Evolutionary conservation across 2,113 vertebrate genomes (phyloP).

Genomic region (Orcinus orca): DNA sequence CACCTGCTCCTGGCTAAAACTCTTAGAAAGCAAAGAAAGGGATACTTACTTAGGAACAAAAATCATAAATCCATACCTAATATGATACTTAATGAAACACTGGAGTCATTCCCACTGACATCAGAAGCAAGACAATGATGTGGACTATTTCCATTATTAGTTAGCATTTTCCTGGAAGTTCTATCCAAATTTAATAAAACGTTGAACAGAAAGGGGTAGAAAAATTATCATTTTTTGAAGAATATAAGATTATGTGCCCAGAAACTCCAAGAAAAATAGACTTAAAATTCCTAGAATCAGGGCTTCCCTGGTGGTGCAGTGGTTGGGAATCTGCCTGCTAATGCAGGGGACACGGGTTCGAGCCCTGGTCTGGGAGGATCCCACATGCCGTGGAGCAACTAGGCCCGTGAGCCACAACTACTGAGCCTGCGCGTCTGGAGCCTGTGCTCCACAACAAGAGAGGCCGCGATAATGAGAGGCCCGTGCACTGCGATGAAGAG

Average conservation of each 20-base stretch:
- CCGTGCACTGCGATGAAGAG: too few species aligned
- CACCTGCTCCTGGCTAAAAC: not conserved
- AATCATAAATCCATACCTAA: not conserved
- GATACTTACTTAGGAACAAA: not conserved
- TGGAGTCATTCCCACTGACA: not conserved
- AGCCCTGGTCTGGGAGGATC: too few species aligned
- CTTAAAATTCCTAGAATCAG: not conserved
- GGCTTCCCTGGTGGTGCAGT: too few species aligned
- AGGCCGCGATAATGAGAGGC: too few species aligned
- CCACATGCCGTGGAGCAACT: too few species aligned
- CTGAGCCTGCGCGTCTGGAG: too few species aligned
- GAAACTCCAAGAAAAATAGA: conserved; percentile 32
- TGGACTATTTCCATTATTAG: not conserved
- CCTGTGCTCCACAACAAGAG: too few species aligned
- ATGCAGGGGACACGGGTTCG: too few species aligned
- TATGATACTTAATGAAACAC: not conserved
- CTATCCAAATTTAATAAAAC: not conserved
- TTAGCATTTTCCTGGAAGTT: conserved; percentile 7
- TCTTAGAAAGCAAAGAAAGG: not conserved
- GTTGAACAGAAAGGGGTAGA: not conserved
- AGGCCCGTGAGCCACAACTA: too few species aligned
- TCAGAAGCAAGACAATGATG: not conserved
- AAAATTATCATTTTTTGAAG: not conserved
- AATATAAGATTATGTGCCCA: not conserved
- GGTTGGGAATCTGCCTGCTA: too few species aligned